Base-by-base conservation (phyloP, 92 coral and sea anemone species). In the Zoanthus gigantus region DNA sequence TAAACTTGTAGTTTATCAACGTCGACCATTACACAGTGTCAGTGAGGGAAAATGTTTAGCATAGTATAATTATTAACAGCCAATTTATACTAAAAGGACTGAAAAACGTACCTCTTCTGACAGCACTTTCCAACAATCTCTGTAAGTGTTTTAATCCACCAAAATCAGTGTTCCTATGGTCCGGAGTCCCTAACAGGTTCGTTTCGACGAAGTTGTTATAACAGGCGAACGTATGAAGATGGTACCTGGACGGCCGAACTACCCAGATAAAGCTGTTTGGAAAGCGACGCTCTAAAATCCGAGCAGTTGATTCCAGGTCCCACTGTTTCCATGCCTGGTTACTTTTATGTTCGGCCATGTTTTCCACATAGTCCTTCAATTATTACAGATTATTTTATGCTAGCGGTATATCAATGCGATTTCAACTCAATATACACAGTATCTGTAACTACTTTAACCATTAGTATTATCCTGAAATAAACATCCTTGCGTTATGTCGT, bases 231-330 rank as follows among this genome's bases (percentile, higher is more conserved):
- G 99, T 96, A 69, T 90, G 91, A 57, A 78, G 89, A 69, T 96
- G 95, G 31, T 92, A 91, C 16, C 96, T 74, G 7, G 99, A 94
- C 28, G 99, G 96, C 2, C 96, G 98, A 0, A 96, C 88, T n/a
- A 95, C 95, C 99, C 99, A 96, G 3, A 96, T 88, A 48, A 96
- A 96, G 86, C 99, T 96, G 93, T 92, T 89, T 2, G 99, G 96
- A 47, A 96, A 96, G 68, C 98, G 90, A 18, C 80, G 88, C 58
- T 91, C 98, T 16, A 96, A 85, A 28, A 95, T 47, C 76, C 86
- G 92, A 50, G 99, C 94, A 30, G 98, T 96, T 32, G 99, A 86
- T 72, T 96, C 99, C 53, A 96, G 87, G 90, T 95, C 94, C 98
- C 98, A 96, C 53, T 96, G 95, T 80, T 90, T 91, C 99, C 99